Evolutionary conservation across 2,797 vertebrate species (phyloP), one percentile per base, ranked within the genome.

Genomic region (Lacerta bilineata): DNA sequence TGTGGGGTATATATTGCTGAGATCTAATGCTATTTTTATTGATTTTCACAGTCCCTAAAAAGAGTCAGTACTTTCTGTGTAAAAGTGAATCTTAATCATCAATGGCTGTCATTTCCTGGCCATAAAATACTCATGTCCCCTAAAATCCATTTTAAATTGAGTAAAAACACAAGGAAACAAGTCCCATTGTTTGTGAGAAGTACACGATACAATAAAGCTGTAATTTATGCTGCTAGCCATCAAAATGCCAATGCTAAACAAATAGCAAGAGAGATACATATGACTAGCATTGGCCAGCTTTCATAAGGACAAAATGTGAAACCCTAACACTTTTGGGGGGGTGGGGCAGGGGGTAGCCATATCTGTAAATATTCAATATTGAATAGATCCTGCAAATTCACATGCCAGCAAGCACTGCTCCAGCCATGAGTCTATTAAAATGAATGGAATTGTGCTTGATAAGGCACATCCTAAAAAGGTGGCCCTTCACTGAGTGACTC

Each of bases 111-210:
- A 76, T 33, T 77, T 68, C 59, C 74, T 43, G n/a, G 29, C 50
- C 50, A 72, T 72, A 81, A 69, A 69, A 41, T 80, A 11, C 25
- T 81, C 27, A 72, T 25, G 39, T 41, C 29, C 13, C 75, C 81
- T 75, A 41, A 15, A 81, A 87, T 46, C 39, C 69, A 27, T 87
- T 87, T 81, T 74, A 72, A 72, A 72, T 81, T 74, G 50, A 55
- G 43, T 79, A 33, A 27, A 86, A 71, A 79, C 36, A 61, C 4
- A 50, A 33, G 79, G 11, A n/a, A 20, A n/a, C 46, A 74, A 80
- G 59, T 41, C 68, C 55, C 71, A 39, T 72, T 41, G 46, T 36
- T 61, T 80, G 29, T 72, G 78, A 43, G 8, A 72, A 20, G 66
- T n/a, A 20, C 10, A 23, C 61, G 36, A 80, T 72, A 61, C n/a